Evolutionary conservation across 2,888 invertebrate genomes (phyloP).

Genomic region (Argyra leucocephala): DNA sequence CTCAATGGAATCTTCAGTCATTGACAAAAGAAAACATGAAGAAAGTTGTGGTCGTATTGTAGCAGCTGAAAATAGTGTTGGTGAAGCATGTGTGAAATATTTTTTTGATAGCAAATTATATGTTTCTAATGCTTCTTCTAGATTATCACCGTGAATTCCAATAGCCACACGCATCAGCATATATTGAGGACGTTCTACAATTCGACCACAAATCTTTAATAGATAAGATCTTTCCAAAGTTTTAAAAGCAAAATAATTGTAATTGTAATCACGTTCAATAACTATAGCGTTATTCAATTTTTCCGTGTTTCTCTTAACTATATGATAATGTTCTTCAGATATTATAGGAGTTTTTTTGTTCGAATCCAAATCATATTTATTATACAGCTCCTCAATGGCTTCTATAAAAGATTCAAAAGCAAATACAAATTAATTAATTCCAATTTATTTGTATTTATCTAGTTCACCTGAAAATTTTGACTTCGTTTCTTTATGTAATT

Average conservation of each 20-base stretch:
- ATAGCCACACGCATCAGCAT: constrained; percentile 93
- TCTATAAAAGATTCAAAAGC: background rate
- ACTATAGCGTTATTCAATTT: constrained; percentile 74
- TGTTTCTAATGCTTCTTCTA: constrained; percentile 78
- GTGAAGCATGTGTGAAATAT: constrained; percentile 92
- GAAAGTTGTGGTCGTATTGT: constrained; percentile 83
- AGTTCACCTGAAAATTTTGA: constrained; percentile 16
- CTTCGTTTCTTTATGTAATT: constrained; percentile 16
- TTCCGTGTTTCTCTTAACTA: constrained; percentile 65
- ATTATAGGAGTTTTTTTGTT: constrained; percentile 61
- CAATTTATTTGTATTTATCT: no score
- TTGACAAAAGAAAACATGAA: constrained; percentile 85
- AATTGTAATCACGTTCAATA: constrained; percentile 85
- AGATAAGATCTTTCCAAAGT: constrained; percentile 86
- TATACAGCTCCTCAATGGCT: constrained; percentile 1
- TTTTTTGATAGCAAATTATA: constrained; percentile 84
- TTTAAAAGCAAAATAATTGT: constrained; percentile 94
- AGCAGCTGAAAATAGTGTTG: constrained; percentile 86
- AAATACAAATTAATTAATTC: background rate
- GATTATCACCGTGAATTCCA: constrained; percentile 83
- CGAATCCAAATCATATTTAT: background rate
- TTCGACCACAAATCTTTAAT: constrained; percentile 74
- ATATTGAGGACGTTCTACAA: constrained; percentile 88
- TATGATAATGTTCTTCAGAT: constrained; percentile 62
- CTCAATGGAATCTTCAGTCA: constrained; percentile 84